Evolutionary conservation across 1,140 invertebrate species (phyloP).

Genomic region (Diplogasteroides magnus): DNA sequence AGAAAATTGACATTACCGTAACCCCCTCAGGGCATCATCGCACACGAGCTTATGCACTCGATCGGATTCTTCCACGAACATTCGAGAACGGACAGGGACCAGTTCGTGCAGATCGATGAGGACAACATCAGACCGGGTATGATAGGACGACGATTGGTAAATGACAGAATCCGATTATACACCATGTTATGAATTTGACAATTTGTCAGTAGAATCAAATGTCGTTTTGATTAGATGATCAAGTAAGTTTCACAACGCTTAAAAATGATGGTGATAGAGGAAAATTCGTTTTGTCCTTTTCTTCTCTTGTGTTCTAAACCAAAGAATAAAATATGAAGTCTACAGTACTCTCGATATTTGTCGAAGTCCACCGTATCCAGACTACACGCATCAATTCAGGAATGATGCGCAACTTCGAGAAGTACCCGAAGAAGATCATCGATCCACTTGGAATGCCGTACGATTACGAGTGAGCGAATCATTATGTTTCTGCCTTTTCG

Average conservation of each 20-base stretch:
- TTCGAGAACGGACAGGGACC: conserved; percentile 50
- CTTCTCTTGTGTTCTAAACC: too few species aligned
- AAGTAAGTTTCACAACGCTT: too few species aligned
- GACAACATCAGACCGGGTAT: conserved; percentile 53
- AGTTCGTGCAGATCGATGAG: conserved; percentile 51
- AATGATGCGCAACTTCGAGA: conserved; percentile 55
- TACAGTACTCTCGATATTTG: too few species aligned
- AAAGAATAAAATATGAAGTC: too few species aligned
- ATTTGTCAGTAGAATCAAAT: too few species aligned
- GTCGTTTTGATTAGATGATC: too few species aligned
- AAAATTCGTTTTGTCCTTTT: too few species aligned
- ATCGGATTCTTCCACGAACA: conserved; percentile 54
- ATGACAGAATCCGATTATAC: conserved; percentile 10
- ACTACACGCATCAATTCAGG: too few species aligned
- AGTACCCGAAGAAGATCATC: conserved; percentile 54
- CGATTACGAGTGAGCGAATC: conserved; percentile 45
- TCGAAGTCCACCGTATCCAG: too few species aligned
- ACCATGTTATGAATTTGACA: too few species aligned
- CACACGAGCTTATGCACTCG: conserved; percentile 51
- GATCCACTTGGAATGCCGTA: conserved; percentile 54
- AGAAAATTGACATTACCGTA: too few species aligned
- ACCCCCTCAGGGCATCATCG: conserved; percentile 52
- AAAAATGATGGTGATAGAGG: too few species aligned
- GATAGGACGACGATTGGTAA: background rate
- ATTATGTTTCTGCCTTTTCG: conserved; percentile 6